Evolutionary conservation across 2,888 invertebrate genomes (phyloP), one percentile per base, ranked within the genome.

Genomic region (Pristionchus mayeri): DNA sequence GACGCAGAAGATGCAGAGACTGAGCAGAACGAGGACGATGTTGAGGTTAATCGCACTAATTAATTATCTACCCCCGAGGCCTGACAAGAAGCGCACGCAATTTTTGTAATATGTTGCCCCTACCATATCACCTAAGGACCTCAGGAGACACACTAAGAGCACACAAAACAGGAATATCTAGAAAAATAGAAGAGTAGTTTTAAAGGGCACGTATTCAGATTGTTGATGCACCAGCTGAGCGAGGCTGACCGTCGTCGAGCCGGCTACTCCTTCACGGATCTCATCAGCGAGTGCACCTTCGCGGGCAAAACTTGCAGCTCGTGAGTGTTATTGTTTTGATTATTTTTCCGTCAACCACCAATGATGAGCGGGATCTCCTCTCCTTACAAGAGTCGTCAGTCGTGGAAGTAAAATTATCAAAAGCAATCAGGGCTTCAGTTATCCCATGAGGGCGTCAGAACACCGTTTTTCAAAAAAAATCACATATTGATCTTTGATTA

Each of bases 231-330:
- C 18, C 57, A 81, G 6, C 6, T 81, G 37, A n/a, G 18, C 16
- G 40, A 57, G 1, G 57, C 1, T 3, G 40, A n/a, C 0, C 16
- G 27, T 4, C 0, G 21, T n/a, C 11, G n/a, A 1, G 81, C n/a
- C 21, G 57, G 60, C n/a, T 81, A 81, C 40, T 37, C 6, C n/a
- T 81, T 21, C 40, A 40, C 27, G 0, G 81, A 81, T 3, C 37
- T 81, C 34, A 18, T 81, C 21, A 3, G 37, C 3, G 81, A 81
- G 30, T 81, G 81, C 60, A 60, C 60, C 18, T 57, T 27, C 57
- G 18, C 60, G 7, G 81, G 81, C 16, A 4, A 13, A 21, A 57
- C 60, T 13, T 81, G 81, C 40, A 18, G 52, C 21, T 60, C 57
- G 81, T 81, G 11, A 24, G 81, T 37, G 27, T 76, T 27, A 6